phyloP scores from a whole-genome alignment of 2,888 invertebrate genomes.

The Phalera bucephala region DNA sequence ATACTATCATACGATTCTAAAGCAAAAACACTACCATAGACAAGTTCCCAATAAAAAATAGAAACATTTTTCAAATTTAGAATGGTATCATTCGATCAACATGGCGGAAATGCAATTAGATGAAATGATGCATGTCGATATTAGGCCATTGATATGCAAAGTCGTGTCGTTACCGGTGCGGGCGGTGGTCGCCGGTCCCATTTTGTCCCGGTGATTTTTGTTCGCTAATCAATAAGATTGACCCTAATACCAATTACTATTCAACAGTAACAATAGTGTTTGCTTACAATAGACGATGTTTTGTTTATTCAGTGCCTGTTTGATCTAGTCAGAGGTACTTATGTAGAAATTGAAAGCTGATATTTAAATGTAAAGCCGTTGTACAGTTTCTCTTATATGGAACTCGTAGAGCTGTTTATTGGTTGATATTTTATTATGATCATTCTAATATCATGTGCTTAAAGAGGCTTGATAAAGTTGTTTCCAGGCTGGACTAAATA shows the following conservation, averaged over 20 bases:
- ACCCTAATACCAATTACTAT: constrained; percentile 70
- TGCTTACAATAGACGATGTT: constrained; percentile 52
- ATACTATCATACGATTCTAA: too few relatives aligned
- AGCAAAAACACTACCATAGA: too few relatives aligned
- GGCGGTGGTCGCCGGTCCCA: constrained; percentile 57
- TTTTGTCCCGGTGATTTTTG: constrained; percentile 68
- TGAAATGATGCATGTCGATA: constrained; percentile 79
- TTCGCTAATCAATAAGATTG: constrained; percentile 72
- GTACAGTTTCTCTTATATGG: too few relatives aligned
- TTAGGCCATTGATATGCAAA: constrained; percentile 81
- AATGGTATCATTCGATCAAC: constrained; percentile 41
- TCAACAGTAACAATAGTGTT: constrained; percentile 56
- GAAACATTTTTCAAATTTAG: constrained; percentile 16
- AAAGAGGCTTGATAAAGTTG: too few relatives aligned
- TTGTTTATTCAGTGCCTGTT: constrained; percentile 43
- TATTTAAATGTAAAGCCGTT: not conserved
- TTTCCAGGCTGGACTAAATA: too few relatives aligned
- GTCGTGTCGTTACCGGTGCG: constrained; percentile 59
- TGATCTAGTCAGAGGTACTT: constrained; percentile 12
- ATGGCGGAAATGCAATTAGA: constrained; percentile 77
- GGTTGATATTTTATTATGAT: too few relatives aligned
- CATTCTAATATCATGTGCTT: too few relatives aligned
- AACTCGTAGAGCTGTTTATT: too few relatives aligned
- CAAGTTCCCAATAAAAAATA: constrained; percentile 23
- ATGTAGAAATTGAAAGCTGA: not conserved